phyloP scores from a whole-genome alignment of 2,797 vertebrate species.

The Novumbra hubbsi region DNA sequence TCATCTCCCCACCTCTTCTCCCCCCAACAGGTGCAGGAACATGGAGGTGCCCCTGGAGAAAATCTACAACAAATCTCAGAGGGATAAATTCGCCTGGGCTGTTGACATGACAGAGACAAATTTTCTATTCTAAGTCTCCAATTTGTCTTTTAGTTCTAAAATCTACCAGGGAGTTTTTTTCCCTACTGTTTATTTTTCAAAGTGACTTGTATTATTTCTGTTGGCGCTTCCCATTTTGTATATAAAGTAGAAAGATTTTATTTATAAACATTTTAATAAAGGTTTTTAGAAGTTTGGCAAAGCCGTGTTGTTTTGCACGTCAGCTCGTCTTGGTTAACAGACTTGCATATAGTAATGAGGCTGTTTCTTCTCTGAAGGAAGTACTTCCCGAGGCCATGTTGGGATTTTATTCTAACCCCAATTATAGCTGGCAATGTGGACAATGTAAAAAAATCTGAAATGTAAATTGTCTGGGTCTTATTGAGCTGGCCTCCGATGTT shows the following conservation, averaged over 20 bases:
- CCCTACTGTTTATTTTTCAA: neutral
- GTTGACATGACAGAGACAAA: slow-evolving; percentile 79
- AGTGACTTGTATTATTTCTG: slow-evolving; percentile 19
- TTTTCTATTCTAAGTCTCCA: slow-evolving; percentile 52
- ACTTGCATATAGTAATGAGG: neutral
- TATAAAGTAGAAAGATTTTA: neutral
- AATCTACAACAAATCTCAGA: slow-evolving; percentile 80
- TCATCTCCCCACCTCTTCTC: neutral
- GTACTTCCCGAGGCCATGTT: neutral
- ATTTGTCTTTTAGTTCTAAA: neutral
- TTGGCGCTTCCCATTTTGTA: slow-evolving; percentile 30
- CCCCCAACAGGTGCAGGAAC: slow-evolving; percentile 74
- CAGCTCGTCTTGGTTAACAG: neutral
- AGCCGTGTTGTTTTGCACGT: neutral
- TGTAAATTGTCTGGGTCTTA: neutral
- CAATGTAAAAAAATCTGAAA: too few relatives aligned
- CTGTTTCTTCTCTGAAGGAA: neutral
- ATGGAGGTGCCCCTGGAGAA: slow-evolving; percentile 75
- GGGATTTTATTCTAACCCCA: neutral
- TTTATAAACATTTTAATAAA: slow-evolving; percentile 56
- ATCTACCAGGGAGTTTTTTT: neutral
- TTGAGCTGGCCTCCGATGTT: neutral
- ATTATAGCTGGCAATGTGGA: neutral
- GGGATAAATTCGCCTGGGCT: slow-evolving; percentile 84
- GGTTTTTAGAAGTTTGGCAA: slow-evolving; percentile 25